A percentile compares a stretch with the other conserved stretches of the same genome.
Conservation (phyloP, 2,113 vertebrate genomes). For the Centropus unirufus region DNA sequence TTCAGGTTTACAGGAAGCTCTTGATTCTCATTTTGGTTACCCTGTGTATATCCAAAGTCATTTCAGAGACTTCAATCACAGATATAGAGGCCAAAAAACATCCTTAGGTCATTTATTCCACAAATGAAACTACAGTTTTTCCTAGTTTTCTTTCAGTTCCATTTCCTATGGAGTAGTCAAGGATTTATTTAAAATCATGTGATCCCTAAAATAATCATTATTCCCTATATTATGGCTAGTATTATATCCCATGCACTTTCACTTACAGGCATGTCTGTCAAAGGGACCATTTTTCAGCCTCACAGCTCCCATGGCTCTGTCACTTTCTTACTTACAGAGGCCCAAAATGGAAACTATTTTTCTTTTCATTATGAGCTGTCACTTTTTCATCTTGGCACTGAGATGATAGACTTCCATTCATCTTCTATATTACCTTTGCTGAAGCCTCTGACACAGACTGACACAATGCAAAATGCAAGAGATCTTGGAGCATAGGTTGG, state of each 20-base stretch:
- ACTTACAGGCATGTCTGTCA: slow-evolving; percentile 83
- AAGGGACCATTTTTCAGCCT: slow-evolving; percentile 83
- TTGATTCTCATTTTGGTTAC: slow-evolving; percentile 21
- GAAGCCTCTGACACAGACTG: slow-evolving; percentile 83
- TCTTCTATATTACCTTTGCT: slow-evolving; percentile 86
- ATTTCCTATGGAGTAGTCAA: slow-evolving; percentile 76
- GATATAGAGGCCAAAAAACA: slow-evolving; percentile 17
- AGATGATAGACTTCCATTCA: slow-evolving; percentile 87
- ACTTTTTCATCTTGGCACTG: slow-evolving; percentile 87
- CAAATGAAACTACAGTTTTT: slow-evolving; percentile 72
- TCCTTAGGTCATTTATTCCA: slow-evolving; percentile 59
- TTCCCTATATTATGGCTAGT: slow-evolving; percentile 79
- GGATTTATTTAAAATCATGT: slow-evolving; percentile 83
- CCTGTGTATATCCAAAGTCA: not conserved
- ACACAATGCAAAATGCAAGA: slow-evolving; percentile 84
- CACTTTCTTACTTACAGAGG: slow-evolving; percentile 88
- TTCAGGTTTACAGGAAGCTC: slow-evolving; percentile 33
- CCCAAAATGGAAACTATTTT: slow-evolving; percentile 91
- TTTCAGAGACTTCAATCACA: slow-evolving; percentile 15
- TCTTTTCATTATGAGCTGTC: slow-evolving; percentile 90
- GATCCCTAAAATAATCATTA: slow-evolving; percentile 85
- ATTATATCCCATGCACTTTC: slow-evolving; percentile 79
- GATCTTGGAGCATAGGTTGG: slow-evolving; percentile 74
- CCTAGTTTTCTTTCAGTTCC: slow-evolving; percentile 64
- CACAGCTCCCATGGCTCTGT: slow-evolving; percentile 83